These are phyloP conservation scores for Lasioglossum lativentre DNA, from an alignment of 2,888 invertebrate genomes.

Conservation along the genomic window DNA sequence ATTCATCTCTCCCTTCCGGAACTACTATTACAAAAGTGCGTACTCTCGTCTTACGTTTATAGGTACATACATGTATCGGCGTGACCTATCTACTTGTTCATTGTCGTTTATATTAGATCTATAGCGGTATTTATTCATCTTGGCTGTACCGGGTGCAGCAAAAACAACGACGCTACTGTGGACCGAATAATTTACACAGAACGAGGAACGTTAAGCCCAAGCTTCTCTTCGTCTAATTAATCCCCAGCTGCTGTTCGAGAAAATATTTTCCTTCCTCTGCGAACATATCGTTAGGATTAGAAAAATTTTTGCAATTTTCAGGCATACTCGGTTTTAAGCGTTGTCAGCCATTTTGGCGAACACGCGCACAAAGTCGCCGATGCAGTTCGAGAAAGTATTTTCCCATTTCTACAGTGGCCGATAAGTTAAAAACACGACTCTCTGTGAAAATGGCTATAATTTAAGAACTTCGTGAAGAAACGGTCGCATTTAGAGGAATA, in stretches of 20 bases:
- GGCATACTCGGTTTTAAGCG: neutral
- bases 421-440: neutral
- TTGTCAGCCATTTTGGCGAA: neutral
- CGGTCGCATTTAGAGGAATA: neutral
- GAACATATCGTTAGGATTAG: neutral
- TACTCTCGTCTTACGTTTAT: slow-evolving; percentile 66
- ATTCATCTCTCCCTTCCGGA: slow-evolving; percentile 60
- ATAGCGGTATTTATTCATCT: slow-evolving; percentile 61
- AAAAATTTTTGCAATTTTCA: neutral
- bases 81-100: slow-evolving; percentile 75
- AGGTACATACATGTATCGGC: slow-evolving; percentile 73
- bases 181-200: neutral
- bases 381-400: neutral
- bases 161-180: slow-evolving; percentile 19
- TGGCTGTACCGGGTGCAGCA: slow-evolving; percentile 17
- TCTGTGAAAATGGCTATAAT: neutral
- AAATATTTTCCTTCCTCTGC: neutral
- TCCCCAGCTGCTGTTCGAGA: neutral
- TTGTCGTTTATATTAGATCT: slow-evolving; percentile 72
- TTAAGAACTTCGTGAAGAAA: neutral
- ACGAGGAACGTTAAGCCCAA: neutral
- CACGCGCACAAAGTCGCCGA: no score
- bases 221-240: neutral
- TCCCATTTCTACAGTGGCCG: neutral
- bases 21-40: slow-evolving; percentile 79